These are phyloP conservation scores for Euleptes europaea DNA, from an alignment of 2,113 vertebrate genomes.

Conservation along the genomic window DNA sequence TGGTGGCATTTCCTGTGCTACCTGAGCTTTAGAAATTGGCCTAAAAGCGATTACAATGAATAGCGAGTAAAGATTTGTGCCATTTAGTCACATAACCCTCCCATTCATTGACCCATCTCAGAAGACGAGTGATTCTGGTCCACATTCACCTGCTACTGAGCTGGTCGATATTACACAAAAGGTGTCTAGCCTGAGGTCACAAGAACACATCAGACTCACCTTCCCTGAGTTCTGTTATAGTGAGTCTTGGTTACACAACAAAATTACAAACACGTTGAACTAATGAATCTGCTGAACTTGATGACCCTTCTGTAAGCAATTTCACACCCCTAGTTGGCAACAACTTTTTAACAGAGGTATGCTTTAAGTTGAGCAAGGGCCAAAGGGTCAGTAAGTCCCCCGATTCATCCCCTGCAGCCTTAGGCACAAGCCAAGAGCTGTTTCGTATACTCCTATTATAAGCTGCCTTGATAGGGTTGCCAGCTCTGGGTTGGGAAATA, in stretches of 20 bases:
- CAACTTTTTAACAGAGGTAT: background rate
- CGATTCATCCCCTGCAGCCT: background rate
- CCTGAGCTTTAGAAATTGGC: background rate
- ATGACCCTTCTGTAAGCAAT: background rate
- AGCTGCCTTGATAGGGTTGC: no score
- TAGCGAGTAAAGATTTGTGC: background rate
- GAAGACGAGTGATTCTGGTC: background rate
- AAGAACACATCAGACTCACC: background rate
- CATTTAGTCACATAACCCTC: background rate
- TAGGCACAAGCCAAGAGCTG: background rate
- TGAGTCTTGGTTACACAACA: background rate
- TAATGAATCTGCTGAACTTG: background rate
- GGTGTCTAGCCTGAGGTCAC: background rate
- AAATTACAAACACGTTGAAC: background rate
- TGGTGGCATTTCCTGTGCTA: background rate
- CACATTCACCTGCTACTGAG: background rate
- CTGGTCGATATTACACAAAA: background rate
- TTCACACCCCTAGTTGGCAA: background rate
- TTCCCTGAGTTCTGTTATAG: background rate
- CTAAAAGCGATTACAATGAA: background rate
- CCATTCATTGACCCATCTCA: background rate
- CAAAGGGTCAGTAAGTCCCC: background rate
- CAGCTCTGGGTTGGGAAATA: no score
- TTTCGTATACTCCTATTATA: no score
- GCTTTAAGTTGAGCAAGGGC: background rate